A percentile compares a stretch with the other conserved stretches of the same genome.
Evolutionary conservation across 2,797 vertebrate genomes (phyloP).

Genomic region (Coendou prehensilis): DNA sequence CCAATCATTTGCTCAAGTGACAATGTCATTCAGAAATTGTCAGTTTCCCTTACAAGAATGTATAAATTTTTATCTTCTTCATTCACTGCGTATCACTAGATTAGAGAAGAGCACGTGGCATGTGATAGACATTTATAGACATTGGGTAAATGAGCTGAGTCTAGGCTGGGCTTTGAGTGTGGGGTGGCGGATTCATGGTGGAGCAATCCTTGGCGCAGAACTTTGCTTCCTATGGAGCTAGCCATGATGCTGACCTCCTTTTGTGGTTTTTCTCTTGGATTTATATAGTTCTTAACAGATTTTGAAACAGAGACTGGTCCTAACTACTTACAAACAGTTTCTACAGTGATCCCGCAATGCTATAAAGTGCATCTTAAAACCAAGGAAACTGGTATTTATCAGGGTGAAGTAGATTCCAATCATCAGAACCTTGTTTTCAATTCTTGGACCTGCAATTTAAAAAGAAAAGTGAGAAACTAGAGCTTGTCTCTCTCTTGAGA

Average conservation of each 20-base stretch:
- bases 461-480: background rate
- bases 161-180: background rate
- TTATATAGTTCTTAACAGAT: background rate
- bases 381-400: background rate
- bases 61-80: background rate
- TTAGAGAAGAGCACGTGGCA: background rate
- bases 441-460: conserved; percentile 27
- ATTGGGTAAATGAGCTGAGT: background rate
- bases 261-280: background rate
- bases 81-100: background rate
- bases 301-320: background rate
- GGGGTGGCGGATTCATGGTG: fast-evolving
- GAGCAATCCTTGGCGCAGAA: conserved; percentile 56
- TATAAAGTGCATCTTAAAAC: background rate
- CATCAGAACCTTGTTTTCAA: background rate
- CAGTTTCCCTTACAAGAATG: background rate
- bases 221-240: background rate
- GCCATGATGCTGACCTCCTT: background rate
- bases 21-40: background rate
- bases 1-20: conserved; percentile 13
- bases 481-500: background rate
- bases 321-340: background rate
- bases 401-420: background rate
- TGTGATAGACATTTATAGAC: background rate
- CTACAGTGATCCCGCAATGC: background rate